Percentiles rank a stretch among this genome's conserved stretches.
phyloP scores from a whole-genome alignment of 2,888 invertebrate genomes.

The Caenorhabditis afra region DNA sequence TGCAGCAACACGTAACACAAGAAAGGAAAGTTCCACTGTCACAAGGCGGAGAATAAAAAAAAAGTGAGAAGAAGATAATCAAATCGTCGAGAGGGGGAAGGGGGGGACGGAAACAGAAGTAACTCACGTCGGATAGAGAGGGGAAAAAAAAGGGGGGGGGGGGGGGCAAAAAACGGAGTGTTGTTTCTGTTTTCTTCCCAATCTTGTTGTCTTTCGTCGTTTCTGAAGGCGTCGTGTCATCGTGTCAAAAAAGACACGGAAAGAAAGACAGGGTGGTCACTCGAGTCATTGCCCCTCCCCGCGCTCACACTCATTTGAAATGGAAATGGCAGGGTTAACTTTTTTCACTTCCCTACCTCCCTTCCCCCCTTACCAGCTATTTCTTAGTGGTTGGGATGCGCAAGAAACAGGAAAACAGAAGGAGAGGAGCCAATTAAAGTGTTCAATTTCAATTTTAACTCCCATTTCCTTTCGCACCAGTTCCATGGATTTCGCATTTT shows the following conservation, averaged over 20 bases:
- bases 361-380: too few species aligned
- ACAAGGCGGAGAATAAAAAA: slow-evolving; percentile 3
- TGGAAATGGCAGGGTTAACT: slow-evolving; percentile 41
- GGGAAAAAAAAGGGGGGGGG: slow-evolving; percentile 27
- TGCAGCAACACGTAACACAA: slow-evolving; percentile 11
- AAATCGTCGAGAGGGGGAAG: slow-evolving; percentile 29
- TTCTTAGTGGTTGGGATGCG: too few species aligned
- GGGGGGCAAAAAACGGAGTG: slow-evolving; percentile 4
- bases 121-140: neutral
- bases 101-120: neutral
- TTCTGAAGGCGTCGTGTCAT: slow-evolving; percentile 15
- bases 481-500: too few species aligned
- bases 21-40: slow-evolving; percentile 37
- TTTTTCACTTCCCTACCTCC: neutral
- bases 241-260: slow-evolving; percentile 34
- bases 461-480: too few species aligned
- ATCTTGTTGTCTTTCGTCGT: too few species aligned
- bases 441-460: slow-evolving; percentile 12
- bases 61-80: slow-evolving; percentile 56
- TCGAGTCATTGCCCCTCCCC: slow-evolving; percentile 11
- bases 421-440: too few species aligned
- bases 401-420: neutral
- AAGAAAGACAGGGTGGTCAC: slow-evolving; percentile 15
- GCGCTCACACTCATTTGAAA: slow-evolving; percentile 23
- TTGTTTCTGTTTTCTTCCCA: slow-evolving; percentile 22